Conservation (phyloP, 2,797 vertebrate species). For the Pseudomugil gertrudae region DNA sequence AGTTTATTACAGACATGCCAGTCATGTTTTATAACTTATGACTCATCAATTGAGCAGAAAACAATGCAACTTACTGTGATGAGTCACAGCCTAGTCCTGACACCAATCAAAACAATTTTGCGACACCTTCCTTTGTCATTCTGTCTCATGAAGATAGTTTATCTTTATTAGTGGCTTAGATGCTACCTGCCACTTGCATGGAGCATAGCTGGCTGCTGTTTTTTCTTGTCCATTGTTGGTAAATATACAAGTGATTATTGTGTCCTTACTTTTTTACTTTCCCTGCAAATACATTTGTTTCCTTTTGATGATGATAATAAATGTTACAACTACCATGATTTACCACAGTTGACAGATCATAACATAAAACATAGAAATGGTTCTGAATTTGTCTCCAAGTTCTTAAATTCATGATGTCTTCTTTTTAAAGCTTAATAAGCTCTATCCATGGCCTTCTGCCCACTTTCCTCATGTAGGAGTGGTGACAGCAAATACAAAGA, state of each 20-base stretch:
- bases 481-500: slow-evolving; percentile 44
- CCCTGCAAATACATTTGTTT: background rate
- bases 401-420: background rate
- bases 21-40: slow-evolving; percentile 40
- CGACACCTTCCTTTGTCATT: background rate
- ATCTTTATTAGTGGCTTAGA: background rate
- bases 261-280: slow-evolving; percentile 1
- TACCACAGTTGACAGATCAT: no score
- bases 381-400: slow-evolving; percentile 1
- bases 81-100: slow-evolving; percentile 22
- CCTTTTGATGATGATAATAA: slow-evolving; percentile 5
- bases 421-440: slow-evolving; percentile 38
- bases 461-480: slow-evolving; percentile 45
- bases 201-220: background rate
- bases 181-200: slow-evolving; percentile 8
- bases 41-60: slow-evolving; percentile 19
- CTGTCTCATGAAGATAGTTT: slow-evolving; percentile 10
- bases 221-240: background rate
- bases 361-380: background rate
- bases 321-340: no score
- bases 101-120: slow-evolving; percentile 30
- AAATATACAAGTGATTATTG: background rate
- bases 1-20: slow-evolving; percentile 27
- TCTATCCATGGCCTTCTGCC: slow-evolving; percentile 25
- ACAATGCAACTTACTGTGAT: slow-evolving; percentile 18